phyloP scores from a whole-genome alignment of 2,888 invertebrate genomes.

The Apoda limacodes region DNA sequence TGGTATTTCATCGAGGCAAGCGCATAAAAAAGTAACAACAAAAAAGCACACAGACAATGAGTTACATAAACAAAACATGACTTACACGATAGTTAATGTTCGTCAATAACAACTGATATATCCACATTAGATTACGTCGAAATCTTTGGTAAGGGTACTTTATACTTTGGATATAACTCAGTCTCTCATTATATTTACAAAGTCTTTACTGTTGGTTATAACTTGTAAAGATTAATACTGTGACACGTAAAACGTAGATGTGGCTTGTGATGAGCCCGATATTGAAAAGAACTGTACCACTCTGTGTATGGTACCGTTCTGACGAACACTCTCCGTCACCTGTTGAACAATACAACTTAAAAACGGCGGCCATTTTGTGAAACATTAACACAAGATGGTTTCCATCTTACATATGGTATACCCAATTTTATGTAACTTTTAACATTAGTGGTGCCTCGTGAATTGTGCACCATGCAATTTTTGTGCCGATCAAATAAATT shows the following conservation, averaged over 20 bases:
- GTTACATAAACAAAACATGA: constrained; percentile 66
- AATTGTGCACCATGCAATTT: too few relatives aligned
- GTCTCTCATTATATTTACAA: constrained; percentile 64
- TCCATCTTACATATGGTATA: constrained; percentile 12
- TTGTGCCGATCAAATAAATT: too few relatives aligned
- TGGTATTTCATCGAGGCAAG: constrained; percentile 54
- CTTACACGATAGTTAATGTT: constrained; percentile 64
- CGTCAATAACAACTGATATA: constrained; percentile 54
- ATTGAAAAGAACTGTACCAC: constrained; percentile 74
- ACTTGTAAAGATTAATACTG: constrained; percentile 60
- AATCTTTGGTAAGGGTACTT: constrained; percentile 47
- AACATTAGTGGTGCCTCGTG: too few relatives aligned
- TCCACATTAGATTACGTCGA: constrained; percentile 41
- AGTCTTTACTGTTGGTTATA: constrained; percentile 39
- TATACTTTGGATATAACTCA: constrained; percentile 63
- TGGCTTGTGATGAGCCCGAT: constrained; percentile 71
- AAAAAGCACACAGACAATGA: constrained; percentile 66
- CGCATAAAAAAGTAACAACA: constrained; percentile 47
- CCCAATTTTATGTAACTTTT: too few relatives aligned
- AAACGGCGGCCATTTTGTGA: constrained; percentile 45
- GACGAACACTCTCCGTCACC: constrained; percentile 72
- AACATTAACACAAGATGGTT: constrained; percentile 24
- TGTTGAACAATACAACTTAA: constrained; percentile 69
- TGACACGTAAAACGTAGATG: constrained; percentile 74
- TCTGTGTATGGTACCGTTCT: constrained; percentile 73